These are phyloP conservation scores for Eriosoma lanigerum DNA, from an alignment of 1,140 invertebrate genomes.

Conservation along the genomic window DNA sequence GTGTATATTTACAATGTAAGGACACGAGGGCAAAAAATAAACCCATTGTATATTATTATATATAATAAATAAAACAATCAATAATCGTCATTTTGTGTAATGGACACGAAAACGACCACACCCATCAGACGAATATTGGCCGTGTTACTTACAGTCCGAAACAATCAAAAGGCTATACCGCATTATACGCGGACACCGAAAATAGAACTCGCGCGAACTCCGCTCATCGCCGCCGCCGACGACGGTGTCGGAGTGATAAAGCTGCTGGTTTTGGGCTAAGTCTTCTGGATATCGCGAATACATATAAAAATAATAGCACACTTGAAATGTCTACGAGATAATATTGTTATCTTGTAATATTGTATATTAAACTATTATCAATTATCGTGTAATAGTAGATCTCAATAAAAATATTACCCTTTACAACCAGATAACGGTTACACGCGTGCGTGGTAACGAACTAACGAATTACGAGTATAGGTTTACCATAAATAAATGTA, in stretches of 20 bases:
- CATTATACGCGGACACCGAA: conserved; percentile 1
- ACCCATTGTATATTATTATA: neutral
- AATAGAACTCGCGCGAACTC: conserved; percentile 1
- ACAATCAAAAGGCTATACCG: conserved; percentile 41
- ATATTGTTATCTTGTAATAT: too few relatives aligned
- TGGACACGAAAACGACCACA: conserved; percentile 50
- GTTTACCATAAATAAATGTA: too few relatives aligned
- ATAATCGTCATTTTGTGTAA: conserved; percentile 49
- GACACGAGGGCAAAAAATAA: neutral
- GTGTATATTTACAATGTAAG: conserved; percentile 16
- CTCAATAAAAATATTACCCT: too few relatives aligned
- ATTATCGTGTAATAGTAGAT: too few relatives aligned
- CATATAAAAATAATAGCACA: neutral
- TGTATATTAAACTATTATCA: too few relatives aligned
- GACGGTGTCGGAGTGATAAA: neutral
- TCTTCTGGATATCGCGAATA: neutral
- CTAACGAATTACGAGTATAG: too few relatives aligned
- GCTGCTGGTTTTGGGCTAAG: neutral
- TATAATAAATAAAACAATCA: conserved; percentile 46
- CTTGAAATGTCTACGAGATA: too few relatives aligned
- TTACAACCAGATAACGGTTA: too few relatives aligned
- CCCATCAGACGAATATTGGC: conserved; percentile 34
- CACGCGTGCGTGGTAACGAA: too few relatives aligned
- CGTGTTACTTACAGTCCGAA: conserved; percentile 41
- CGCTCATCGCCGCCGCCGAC: neutral